Conservation (phyloP, 2,797 vertebrate genomes). For the Hoplostethus atlanticus region DNA sequence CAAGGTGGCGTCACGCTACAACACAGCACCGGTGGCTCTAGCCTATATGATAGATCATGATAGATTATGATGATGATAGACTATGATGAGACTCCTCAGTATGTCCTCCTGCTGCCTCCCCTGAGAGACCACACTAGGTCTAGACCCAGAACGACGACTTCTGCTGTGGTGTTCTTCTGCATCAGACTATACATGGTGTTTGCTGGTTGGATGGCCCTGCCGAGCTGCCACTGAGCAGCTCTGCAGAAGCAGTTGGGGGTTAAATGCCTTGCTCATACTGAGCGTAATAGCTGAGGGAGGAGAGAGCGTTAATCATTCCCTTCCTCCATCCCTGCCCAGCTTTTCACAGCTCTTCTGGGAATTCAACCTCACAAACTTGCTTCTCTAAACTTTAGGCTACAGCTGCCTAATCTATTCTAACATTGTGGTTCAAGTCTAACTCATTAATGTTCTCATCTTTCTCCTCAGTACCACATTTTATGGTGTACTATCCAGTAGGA, state of each 20-base stretch:
- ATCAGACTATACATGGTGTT: not conserved
- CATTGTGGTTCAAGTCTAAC: not conserved
- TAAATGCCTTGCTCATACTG: not conserved
- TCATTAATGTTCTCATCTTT: not conserved
- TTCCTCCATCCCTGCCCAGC: not conserved
- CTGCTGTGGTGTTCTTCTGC: no score
- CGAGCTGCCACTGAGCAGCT: not conserved
- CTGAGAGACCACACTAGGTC: no score
- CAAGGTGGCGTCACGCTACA: constrained; percentile 21
- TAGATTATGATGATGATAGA: no score
- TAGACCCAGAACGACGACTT: no score
- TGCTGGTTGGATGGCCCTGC: not conserved
- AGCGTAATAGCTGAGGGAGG: not conserved
- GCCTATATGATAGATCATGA: constrained; percentile 41
- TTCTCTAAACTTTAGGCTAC: not conserved
- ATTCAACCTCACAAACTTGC: not conserved
- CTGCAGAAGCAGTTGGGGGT: not conserved
- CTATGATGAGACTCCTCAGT: not conserved
- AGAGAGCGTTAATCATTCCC: not conserved
- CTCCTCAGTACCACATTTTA: not conserved
- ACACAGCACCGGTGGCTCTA: not conserved
- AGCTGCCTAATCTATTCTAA: not conserved
- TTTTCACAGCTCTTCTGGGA: not conserved
- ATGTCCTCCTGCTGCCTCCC: not conserved
- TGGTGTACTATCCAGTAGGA: not conserved